Evolutionary conservation across 2,797 vertebrate genomes (phyloP), one percentile per base, ranked within the genome.

Genomic region (Pantherophis alleghaniensis): DNA sequence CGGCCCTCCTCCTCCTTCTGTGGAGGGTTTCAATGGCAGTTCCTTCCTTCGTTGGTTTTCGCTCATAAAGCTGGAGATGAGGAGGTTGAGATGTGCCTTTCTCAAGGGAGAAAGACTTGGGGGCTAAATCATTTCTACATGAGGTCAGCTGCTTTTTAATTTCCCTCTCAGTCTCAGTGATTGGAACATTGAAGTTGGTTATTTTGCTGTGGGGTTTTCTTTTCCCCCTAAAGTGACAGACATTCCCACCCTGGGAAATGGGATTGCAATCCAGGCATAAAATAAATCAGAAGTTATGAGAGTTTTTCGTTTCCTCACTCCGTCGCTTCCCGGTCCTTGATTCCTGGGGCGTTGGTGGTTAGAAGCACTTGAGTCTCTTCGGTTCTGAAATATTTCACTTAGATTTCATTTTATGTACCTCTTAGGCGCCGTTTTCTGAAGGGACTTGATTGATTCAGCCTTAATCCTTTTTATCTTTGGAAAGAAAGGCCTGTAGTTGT

Each of bases 31-130:
- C 0, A 0, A 94, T 93, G 96, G 87, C 91, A 51, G 91, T 90
- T 96, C 94, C 94, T 96, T 96, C 95, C 94, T 96, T 95, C 92
- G 94, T 91, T 96, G 94, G 37, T 69, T 94, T 90, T 51, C 61
- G 96, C 89, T 94, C 94, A 88, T 96, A 95, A 93, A 91, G 51
- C 18, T 51, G 63, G 63, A 96, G 95, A 90, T 91, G 13, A 89
- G 93, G 20, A 69, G 93, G 22, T 88, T 57, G 60, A 56, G 57
- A 91, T 93, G 93, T 96, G 66, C 90, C 7, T 74, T 37, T 89
- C 90, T 74, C 66, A 86, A 59, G 42, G 42, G 28, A 93, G 5
- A 51, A 86, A 59, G 55, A 37, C 74, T 88, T 96, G 92, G 90
- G 37, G 37, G 56, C 60, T 89, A 95, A 96, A 95, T 96, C 74